Conservation (phyloP, 2,797 vertebrate species). For the Mus minutoides region DNA sequence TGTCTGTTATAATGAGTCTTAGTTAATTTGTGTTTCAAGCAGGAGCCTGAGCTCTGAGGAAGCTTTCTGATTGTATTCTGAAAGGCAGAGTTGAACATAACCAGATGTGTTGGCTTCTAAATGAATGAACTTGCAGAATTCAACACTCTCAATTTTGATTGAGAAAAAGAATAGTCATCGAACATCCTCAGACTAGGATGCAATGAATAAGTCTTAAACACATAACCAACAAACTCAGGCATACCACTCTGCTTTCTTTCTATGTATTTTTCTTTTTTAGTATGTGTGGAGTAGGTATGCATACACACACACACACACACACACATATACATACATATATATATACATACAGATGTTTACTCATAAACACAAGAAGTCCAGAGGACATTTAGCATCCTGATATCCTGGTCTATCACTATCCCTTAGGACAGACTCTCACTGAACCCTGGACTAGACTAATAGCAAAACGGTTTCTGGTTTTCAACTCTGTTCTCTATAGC, state of each 20-base stretch:
- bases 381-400: not conserved
- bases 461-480: not conserved
- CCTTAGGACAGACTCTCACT: not conserved
- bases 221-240: not conserved
- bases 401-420: not conserved
- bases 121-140: not conserved
- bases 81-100: not conserved
- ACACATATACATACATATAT: not conserved
- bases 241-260: not conserved
- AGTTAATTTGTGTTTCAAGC: not conserved
- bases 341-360: not conserved
- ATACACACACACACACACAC: not conserved
- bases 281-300: not conserved
- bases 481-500: not conserved
- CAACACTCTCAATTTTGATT: not conserved
- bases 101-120: rapidly evolving
- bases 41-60: not conserved
- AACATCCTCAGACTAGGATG: not conserved
- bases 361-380: not conserved
- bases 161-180: not conserved
- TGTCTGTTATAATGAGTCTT: too few species aligned
- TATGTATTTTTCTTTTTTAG: not conserved
- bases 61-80: not conserved
- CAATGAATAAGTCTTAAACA: not conserved
- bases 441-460: not conserved